A percentile compares a stretch with the other conserved stretches of the same genome.
Evolutionary conservation across 2,113 vertebrate species (phyloP).

Genomic region (Syngnathus scovelli): DNA sequence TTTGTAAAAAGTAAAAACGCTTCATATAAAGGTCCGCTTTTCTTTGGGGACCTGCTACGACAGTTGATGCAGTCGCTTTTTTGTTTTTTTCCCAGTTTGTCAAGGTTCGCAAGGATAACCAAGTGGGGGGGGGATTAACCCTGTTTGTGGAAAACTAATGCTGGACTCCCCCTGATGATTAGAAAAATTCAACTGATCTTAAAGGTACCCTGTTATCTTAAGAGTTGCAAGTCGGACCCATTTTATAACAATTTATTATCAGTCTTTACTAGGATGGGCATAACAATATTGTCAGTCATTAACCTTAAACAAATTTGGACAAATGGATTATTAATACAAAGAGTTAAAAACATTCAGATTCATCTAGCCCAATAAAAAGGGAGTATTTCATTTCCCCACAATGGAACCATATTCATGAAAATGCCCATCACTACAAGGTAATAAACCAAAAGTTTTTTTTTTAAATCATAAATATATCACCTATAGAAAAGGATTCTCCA

Average conservation of each 20-base stretch:
- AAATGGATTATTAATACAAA: background rate
- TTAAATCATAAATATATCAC: background rate
- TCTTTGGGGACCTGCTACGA: background rate
- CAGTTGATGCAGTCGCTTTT: background rate
- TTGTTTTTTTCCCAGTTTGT: background rate
- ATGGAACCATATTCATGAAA: background rate
- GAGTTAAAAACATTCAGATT: background rate
- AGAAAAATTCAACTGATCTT: constrained; percentile 14
- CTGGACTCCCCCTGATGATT: constrained; percentile 18
- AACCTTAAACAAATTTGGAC: background rate
- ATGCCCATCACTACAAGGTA: background rate
- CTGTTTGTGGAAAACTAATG: background rate
- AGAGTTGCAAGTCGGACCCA: constrained; percentile 6
- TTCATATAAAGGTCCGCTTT: background rate
- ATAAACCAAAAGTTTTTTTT: background rate
- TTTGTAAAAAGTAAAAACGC: background rate
- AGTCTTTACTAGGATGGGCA: constrained; percentile 4
- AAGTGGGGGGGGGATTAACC: constrained; percentile 1
- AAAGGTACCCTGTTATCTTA: constrained; percentile 39
- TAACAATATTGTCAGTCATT: background rate
- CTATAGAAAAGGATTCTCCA: background rate
- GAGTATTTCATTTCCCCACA: background rate
- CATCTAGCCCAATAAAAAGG: background rate
- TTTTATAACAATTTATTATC: constrained; percentile 10
- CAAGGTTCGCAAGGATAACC: background rate